Conservation (phyloP, 2,113 vertebrate species). For the Mesitornis unicolor region DNA sequence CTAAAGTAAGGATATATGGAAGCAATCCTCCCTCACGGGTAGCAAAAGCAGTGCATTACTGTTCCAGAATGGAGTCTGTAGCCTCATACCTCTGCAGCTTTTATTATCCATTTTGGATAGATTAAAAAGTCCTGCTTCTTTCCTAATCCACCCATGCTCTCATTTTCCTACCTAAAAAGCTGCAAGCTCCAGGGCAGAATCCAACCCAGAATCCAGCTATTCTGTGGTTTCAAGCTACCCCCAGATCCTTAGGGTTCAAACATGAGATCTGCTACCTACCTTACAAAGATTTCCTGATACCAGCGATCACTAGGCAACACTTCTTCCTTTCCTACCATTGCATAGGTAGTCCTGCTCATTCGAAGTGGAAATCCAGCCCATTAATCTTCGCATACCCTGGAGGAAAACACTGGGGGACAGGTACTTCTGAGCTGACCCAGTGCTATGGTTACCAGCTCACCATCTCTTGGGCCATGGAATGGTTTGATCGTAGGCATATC, state of each 20-base stretch:
- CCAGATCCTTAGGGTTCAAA: neutral
- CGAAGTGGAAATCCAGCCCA: neutral
- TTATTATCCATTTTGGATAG: neutral
- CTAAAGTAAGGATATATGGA: neutral
- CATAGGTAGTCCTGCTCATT: neutral
- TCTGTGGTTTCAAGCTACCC: neutral
- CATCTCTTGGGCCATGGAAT: neutral
- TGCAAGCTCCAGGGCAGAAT: neutral
- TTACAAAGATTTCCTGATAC: neutral
- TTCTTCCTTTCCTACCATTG: neutral
- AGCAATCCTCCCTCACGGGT: neutral
- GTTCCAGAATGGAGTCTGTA: neutral
- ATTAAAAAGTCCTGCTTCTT: neutral
- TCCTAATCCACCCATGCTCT: neutral
- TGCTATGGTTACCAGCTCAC: neutral
- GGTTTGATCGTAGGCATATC: too few relatives aligned
- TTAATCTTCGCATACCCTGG: neutral
- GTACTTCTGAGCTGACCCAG: neutral
- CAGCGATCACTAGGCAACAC: neutral
- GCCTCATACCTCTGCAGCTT: neutral
- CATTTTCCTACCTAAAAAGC: neutral
- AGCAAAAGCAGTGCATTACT: neutral
- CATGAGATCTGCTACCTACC: neutral
- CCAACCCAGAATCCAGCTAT: neutral
- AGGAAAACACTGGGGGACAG: neutral